These are phyloP conservation scores for Helarctos malayanus DNA, from an alignment of 2,797 vertebrate genomes.

Conservation along the genomic window DNA sequence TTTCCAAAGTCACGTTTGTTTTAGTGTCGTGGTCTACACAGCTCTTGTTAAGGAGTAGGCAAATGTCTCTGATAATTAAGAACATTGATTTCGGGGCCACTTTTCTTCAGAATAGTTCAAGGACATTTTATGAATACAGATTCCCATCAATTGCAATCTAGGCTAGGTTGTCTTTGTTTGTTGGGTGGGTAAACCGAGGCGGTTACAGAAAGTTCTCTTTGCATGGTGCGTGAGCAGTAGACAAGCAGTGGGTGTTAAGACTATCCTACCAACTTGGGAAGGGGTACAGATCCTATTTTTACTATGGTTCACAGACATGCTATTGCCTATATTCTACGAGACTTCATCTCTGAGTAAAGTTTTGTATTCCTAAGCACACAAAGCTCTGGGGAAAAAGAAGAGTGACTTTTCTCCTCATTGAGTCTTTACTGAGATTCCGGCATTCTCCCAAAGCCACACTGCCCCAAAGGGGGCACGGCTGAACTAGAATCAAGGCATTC, in stretches of 20 bases:
- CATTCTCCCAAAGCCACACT: background rate
- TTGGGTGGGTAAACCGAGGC: conserved; percentile 3
- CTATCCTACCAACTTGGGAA: background rate
- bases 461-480: background rate
- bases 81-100: background rate
- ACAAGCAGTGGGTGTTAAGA: background rate
- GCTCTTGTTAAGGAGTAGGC: background rate
- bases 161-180: background rate
- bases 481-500: background rate
- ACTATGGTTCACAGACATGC: background rate
- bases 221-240: background rate
- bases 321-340: background rate
- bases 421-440: background rate
- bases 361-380: background rate
- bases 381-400: background rate
- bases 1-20: conserved; percentile 56
- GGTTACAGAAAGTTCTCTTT: background rate
- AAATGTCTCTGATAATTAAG: background rate
- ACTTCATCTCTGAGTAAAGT: background rate
- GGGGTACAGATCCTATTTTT: background rate
- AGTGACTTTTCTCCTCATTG: background rate
- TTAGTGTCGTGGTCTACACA: background rate
- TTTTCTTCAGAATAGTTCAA: conserved; percentile 30
- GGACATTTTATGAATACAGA: background rate
- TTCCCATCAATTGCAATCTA: background rate